A percentile compares a stretch with the other conserved stretches of the same genome.
Conservation (phyloP, 2,888 invertebrate genomes). For the Glyphotaelius pellucidus region DNA sequence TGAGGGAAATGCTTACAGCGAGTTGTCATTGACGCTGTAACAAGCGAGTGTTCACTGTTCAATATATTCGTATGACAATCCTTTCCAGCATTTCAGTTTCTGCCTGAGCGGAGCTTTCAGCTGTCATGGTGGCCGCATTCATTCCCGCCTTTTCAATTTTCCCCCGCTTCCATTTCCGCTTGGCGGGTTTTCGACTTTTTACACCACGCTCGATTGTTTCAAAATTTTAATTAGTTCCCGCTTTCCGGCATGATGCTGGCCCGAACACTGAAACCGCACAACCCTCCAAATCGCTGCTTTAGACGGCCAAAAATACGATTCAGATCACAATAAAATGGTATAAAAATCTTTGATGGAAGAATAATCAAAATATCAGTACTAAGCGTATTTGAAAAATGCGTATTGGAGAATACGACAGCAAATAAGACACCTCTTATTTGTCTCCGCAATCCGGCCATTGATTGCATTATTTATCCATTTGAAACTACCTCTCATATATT, state of each 20-base stretch:
- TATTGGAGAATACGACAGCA: no score
- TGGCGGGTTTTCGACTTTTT: slow-evolving; percentile 40
- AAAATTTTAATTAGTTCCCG: slow-evolving; percentile 61
- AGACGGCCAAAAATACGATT: not conserved
- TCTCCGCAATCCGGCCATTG: no score
- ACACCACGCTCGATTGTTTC: slow-evolving; percentile 55
- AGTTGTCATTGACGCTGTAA: not conserved
- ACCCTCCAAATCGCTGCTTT: not conserved
- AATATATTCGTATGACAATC: slow-evolving; percentile 20
- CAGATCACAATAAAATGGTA: no score
- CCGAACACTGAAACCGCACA: not conserved
- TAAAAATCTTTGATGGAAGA: no score
- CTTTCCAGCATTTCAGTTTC: slow-evolving; percentile 14
- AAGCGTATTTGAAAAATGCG: no score
- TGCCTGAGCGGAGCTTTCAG: slow-evolving; percentile 15
- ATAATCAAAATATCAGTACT: no score
- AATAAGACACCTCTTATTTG: no score
- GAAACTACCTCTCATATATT: no score
- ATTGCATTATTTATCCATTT: no score
- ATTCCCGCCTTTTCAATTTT: slow-evolving; percentile 44
- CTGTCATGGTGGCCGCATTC: slow-evolving; percentile 51
- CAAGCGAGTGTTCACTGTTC: not conserved
- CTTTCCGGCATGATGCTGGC: slow-evolving; percentile 19
- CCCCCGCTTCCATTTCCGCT: slow-evolving; percentile 50
- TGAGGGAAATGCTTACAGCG: not conserved